These are phyloP conservation scores for Apis dorsata DNA, from an alignment of 1,140 invertebrate species.

Conservation along the genomic window DNA sequence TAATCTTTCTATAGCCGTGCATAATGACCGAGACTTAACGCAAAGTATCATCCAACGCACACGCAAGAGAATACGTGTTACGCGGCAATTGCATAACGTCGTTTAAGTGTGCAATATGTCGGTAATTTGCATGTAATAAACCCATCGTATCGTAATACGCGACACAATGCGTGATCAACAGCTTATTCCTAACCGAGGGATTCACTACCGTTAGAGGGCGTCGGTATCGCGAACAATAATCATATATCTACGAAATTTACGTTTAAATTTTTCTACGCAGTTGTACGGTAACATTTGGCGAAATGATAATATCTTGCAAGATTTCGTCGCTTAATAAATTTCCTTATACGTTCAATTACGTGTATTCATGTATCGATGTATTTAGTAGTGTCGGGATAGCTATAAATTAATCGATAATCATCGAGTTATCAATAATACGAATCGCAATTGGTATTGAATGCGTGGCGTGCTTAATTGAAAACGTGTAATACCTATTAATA, in stretches of 20 bases:
- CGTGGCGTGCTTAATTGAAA: neutral
- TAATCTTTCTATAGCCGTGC: neutral
- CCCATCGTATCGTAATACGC: slow-evolving; percentile 17
- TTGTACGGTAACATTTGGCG: neutral
- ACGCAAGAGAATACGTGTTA: neutral
- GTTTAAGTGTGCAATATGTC: slow-evolving; percentile 29
- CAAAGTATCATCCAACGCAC: neutral
- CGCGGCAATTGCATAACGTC: neutral
- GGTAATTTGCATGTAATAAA: slow-evolving; percentile 47
- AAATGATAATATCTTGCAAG: neutral
- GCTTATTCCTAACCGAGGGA: neutral
- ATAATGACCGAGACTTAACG: neutral
- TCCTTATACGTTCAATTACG: neutral
- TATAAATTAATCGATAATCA: slow-evolving; percentile 36
- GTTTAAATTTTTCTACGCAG: neutral
- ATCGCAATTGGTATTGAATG: slow-evolving; percentile 1
- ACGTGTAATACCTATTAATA: neutral
- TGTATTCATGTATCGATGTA: neutral
- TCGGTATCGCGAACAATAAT: slow-evolving; percentile 8
- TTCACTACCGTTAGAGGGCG: neutral
- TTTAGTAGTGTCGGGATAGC: neutral
- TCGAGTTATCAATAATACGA: slow-evolving; percentile 11
- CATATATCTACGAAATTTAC: neutral
- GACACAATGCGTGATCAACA: neutral
- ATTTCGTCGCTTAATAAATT: neutral